Conservation (phyloP, 2,888 invertebrate species). For the Idaea dimidiata region DNA sequence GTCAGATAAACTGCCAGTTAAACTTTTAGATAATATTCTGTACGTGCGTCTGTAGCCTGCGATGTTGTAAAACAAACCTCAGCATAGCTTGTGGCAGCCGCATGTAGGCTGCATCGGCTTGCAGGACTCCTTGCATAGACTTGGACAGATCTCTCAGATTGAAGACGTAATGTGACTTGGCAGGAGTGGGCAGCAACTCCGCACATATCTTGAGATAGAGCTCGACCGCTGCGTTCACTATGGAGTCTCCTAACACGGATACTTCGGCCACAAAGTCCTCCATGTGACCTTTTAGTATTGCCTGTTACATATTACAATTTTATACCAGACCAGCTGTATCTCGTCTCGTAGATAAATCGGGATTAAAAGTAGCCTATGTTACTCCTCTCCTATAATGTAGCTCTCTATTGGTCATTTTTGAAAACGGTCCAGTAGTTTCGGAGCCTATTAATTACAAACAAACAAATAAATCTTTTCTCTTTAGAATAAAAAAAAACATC, state of each 20-base stretch:
- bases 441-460: no score
- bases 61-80: slow-evolving; percentile 63
- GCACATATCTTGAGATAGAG: slow-evolving; percentile 89
- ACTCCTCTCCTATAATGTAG: no score
- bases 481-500: no score
- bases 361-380: no score
- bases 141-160: slow-evolving; percentile 95
- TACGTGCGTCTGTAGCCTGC: no score
- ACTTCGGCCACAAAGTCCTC: slow-evolving; percentile 87
- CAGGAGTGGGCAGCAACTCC: slow-evolving; percentile 93
- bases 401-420: no score
- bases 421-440: no score
- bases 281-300: slow-evolving; percentile 88
- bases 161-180: slow-evolving; percentile 96
- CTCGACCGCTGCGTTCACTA: slow-evolving; percentile 91
- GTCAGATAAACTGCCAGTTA: no score
- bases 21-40: no score
- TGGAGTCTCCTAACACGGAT: slow-evolving; percentile 83
- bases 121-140: slow-evolving; percentile 93
- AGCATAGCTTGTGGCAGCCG: slow-evolving; percentile 85
- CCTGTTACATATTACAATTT: slow-evolving; percentile 52
- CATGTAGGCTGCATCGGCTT: slow-evolving; percentile 87
- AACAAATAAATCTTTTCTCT: no score
- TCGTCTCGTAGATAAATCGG: no score
- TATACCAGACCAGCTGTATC: no score